Percentiles rank a stretch among this genome's conserved stretches.
Evolutionary conservation across 2,797 vertebrate genomes (phyloP).

Genomic region (Molossus molossus): DNA sequence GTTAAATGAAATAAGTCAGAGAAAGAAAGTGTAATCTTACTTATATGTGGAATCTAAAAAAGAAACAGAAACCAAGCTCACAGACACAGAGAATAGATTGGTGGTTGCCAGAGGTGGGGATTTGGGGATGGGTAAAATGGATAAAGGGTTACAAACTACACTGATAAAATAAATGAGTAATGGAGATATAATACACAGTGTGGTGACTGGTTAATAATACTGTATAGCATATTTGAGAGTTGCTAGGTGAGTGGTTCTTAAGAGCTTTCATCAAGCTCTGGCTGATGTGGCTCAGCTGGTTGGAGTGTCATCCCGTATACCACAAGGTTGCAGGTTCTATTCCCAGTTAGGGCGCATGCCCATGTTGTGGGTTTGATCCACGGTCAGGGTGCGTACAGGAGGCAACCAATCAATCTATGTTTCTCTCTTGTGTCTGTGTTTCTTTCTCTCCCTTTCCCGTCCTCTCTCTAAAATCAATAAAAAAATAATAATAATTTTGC

Average conservation of each 20-base stretch:
- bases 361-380: not conserved
- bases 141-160: not conserved
- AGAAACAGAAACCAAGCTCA: not conserved
- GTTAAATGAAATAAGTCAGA: constrained; percentile 32
- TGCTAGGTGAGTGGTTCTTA: not conserved
- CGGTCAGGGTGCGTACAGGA: not conserved
- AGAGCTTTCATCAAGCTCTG: not conserved
- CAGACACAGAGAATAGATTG: not conserved
- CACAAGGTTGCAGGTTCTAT: not conserved
- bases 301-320: not conserved
- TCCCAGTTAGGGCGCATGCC: not conserved
- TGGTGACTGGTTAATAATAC: not conserved
- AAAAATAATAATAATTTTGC: too few relatives aligned
- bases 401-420: not conserved
- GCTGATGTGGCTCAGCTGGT: not conserved
- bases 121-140: not conserved
- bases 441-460: not conserved
- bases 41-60: not conserved
- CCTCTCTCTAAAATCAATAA: not conserved
- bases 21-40: not conserved
- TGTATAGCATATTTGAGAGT: not conserved
- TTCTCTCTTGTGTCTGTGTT: not conserved
- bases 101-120: not conserved
- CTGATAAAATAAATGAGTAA: not conserved
- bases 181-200: not conserved